phyloP scores from a whole-genome alignment of 2,797 vertebrate genomes.

The Scleropages formosus region DNA sequence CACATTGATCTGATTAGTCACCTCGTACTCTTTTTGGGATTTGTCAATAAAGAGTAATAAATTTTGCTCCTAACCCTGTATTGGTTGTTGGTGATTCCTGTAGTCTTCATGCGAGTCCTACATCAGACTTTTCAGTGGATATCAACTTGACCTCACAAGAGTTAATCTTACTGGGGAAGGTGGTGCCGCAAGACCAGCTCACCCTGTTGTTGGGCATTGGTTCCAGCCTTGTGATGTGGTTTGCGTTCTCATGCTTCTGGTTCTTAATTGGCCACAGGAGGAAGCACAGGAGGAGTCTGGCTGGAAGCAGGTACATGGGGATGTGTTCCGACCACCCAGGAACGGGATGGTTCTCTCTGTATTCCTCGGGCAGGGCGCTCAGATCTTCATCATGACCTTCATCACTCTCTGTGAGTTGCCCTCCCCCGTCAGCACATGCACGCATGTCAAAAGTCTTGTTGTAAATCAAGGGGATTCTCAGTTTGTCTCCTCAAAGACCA shows the following conservation, averaged over 20 bases:
- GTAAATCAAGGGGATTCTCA: too few relatives aligned
- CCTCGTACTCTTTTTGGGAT: too few relatives aligned
- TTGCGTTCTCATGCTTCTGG: neutral
- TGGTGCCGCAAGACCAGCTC: slow-evolving; percentile 45
- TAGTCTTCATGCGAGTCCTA: neutral
- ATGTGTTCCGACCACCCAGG: slow-evolving; percentile 82
- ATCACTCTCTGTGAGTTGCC: slow-evolving; percentile 86
- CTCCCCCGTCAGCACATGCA: neutral
- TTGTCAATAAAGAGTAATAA: too few relatives aligned
- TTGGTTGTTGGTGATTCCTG: neutral
- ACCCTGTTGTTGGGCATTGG: slow-evolving; percentile 4
- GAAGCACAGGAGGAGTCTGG: slow-evolving; percentile 86
- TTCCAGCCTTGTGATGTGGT: neutral
- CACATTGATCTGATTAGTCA: neutral
- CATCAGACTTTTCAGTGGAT: slow-evolving; percentile 52
- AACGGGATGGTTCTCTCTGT: slow-evolving; percentile 86
- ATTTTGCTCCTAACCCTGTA: too few relatives aligned
- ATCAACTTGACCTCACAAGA: slow-evolving; percentile 10
- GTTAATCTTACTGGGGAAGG: slow-evolving; percentile 34
- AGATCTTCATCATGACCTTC: slow-evolving; percentile 91
- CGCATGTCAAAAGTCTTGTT: too few relatives aligned
- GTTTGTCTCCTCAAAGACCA: too few relatives aligned
- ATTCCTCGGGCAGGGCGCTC: slow-evolving; percentile 86
- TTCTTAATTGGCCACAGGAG: slow-evolving; percentile 61
- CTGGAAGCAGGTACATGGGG: slow-evolving; percentile 88